Evolutionary conservation across 2,797 vertebrate species (phyloP), one percentile per base, ranked within the genome.

Genomic region (Crenichthys baileyi): DNA sequence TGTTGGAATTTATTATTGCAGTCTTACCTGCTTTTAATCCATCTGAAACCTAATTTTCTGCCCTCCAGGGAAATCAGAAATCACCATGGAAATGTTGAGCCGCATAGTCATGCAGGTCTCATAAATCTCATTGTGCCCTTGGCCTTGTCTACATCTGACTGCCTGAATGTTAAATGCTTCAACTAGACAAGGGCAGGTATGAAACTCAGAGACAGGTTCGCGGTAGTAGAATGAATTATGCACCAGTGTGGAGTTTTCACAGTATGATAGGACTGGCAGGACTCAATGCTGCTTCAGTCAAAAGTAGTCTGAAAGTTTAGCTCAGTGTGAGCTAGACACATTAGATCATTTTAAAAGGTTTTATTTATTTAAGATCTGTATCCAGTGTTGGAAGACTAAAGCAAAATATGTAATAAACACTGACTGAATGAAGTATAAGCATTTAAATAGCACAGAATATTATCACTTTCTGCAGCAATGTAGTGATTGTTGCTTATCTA

Each of bases 101-200:
- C 61, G 20, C 41, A 11, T 12, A 3, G 61, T n/a, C 26, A 78
- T 79, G 55, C 4, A 73, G 24, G 53, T 75, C 56, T 79, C 63
- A 50, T 18, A 20, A 76, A 63, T 26, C 70, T 60, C 2, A 50
- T 20, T 26, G 16, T 67, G 72, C 26, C 83, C 78, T 82, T 86
- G 82, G 85, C 79, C 67, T 70, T 36, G 36, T 76, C n/a, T 70
- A 5, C n/a, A 12, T 56, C 29, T 83, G 68, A 75, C 46, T 51
- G 29, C 77, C 51, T 73, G 48, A 78, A 41, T 79, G 70, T 70
- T 79, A 61, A 78, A 79, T 51, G 5, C 1, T 71, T 79, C 16
- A 71, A 51, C 63, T 20, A 22, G 18, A 39, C 61, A 8, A 20
- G 29, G 77, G 72, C 63, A 73, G 73, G 44, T 31, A 41, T 26